Percentiles rank a stretch among this genome's conserved stretches.
These are phyloP conservation scores for Gambusia affinis DNA, from an alignment of 2,113 vertebrate species.

Conservation along the genomic window DNA sequence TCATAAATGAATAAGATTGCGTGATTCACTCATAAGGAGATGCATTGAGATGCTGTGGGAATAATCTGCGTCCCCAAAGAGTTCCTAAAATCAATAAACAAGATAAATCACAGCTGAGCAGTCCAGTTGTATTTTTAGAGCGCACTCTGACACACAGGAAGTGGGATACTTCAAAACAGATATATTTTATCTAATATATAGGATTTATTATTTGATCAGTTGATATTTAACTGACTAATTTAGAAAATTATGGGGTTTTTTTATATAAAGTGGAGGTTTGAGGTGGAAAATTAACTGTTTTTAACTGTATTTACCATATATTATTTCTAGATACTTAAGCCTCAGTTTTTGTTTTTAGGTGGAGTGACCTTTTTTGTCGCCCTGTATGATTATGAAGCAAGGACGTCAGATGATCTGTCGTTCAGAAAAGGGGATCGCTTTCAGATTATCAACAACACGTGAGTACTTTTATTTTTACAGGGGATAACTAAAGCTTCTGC, in stretches of 20 bases:
- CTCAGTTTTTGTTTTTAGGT: conserved; percentile 74
- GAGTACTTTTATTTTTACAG: conserved; percentile 72
- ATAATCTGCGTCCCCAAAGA: neutral
- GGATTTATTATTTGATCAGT: no score
- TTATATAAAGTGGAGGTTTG: neutral
- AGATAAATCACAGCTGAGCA: neutral
- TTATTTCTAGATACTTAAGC: neutral
- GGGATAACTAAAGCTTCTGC: neutral
- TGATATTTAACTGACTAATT: no score
- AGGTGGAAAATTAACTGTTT: neutral
- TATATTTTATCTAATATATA: neutral
- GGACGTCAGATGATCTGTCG: conserved; percentile 96
- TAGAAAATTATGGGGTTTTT: no score
- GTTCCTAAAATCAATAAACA: conserved; percentile 16
- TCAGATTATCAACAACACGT: conserved; percentile 99
- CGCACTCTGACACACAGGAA: neutral
- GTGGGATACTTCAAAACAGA: neutral
- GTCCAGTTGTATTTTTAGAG: conserved; percentile 15
- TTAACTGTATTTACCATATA: no score
- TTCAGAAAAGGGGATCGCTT: conserved; percentile 98
- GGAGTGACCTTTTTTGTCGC: conserved; percentile 98
- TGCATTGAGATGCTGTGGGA: no score
- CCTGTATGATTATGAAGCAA: conserved; percentile 98
- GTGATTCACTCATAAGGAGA: neutral
- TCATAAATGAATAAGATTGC: no score